A percentile compares a stretch with the other conserved stretches of the same genome.
Evolutionary conservation across 2,888 invertebrate species (phyloP).

Genomic region (Melipona bicolor): DNA sequence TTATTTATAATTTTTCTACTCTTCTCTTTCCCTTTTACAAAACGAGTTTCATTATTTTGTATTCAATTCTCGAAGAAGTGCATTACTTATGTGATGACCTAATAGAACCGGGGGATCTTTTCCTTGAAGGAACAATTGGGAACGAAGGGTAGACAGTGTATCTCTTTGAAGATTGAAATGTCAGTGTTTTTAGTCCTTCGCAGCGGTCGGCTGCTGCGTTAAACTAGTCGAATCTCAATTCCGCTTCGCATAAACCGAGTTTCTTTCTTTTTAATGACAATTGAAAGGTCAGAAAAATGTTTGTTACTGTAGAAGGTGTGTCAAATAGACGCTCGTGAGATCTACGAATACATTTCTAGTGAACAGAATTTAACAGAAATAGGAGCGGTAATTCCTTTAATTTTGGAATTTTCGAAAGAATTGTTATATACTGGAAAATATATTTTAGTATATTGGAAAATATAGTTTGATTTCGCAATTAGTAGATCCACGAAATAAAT

Average conservation of each 20-base stretch:
- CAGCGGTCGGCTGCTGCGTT: slow-evolving; percentile 20
- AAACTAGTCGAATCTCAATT: slow-evolving; percentile 42
- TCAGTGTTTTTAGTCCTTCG: slow-evolving; percentile 43
- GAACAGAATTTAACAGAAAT: slow-evolving; percentile 16
- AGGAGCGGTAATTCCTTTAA: not conserved
- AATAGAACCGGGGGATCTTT: not conserved
- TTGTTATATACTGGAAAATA: too few relatives aligned
- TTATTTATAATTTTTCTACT: too few relatives aligned
- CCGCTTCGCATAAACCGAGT: slow-evolving; percentile 37
- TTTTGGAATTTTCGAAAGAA: not conserved
- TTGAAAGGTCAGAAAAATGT: slow-evolving; percentile 60
- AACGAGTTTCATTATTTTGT: not conserved
- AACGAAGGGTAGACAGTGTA: slow-evolving; percentile 28
- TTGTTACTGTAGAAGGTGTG: slow-evolving; percentile 58
- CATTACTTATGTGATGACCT: not conserved
- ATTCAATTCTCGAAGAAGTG: not conserved
- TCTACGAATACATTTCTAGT: slow-evolving; percentile 1
- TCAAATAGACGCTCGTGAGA: slow-evolving; percentile 28
- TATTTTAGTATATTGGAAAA: not conserved
- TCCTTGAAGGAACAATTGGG: not conserved
- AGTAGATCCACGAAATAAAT: too few relatives aligned
- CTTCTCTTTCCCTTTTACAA: too few relatives aligned
- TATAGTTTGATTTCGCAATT: not conserved
- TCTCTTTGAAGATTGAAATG: slow-evolving; percentile 44
- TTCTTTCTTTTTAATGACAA: slow-evolving; percentile 57